These are phyloP conservation scores for Phortica variegata DNA, from an alignment of 1,140 invertebrate genomes.

Conservation along the genomic window DNA sequence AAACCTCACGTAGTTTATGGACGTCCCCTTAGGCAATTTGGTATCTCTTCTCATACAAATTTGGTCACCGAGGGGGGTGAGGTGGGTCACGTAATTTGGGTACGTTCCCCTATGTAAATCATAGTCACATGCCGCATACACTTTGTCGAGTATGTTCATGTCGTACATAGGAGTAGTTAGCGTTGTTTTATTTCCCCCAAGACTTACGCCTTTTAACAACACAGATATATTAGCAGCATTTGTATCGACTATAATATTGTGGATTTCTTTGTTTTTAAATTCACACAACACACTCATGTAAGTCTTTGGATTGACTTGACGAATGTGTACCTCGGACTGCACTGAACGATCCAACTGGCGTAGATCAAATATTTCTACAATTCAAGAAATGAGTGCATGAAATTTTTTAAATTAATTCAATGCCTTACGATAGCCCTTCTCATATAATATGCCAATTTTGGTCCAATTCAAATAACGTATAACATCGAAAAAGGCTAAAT, in stretches of 20 bases:
- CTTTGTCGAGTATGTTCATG: too few species aligned
- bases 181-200: too few species aligned
- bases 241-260: conserved; percentile 79
- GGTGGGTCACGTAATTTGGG: too few species aligned
- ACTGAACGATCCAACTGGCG: conserved; percentile 30
- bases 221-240: conserved; percentile 71
- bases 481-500: conserved; percentile 82
- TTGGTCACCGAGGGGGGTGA: too few species aligned
- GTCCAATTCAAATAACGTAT: conserved; percentile 91
- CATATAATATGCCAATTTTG: conserved; percentile 87
- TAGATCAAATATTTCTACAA: conserved; percentile 35
- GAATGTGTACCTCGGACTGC: conserved; percentile 32
- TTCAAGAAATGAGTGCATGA: neutral
- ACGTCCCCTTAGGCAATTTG: too few species aligned
- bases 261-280: conserved; percentile 46
- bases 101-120: too few species aligned
- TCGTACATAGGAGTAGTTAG: too few species aligned
- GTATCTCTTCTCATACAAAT: too few species aligned
- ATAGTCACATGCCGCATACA: too few species aligned
- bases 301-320: conserved; percentile 26
- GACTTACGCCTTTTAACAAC: conserved; percentile 79
- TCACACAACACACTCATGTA: conserved; percentile 36
- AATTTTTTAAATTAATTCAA: neutral
- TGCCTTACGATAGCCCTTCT: conserved; percentile 57
- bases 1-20: too few species aligned